Evolutionary conservation across 2,888 invertebrate genomes (phyloP), one percentile per base, ranked within the genome.

Genomic region (Tinea pellionella): DNA sequence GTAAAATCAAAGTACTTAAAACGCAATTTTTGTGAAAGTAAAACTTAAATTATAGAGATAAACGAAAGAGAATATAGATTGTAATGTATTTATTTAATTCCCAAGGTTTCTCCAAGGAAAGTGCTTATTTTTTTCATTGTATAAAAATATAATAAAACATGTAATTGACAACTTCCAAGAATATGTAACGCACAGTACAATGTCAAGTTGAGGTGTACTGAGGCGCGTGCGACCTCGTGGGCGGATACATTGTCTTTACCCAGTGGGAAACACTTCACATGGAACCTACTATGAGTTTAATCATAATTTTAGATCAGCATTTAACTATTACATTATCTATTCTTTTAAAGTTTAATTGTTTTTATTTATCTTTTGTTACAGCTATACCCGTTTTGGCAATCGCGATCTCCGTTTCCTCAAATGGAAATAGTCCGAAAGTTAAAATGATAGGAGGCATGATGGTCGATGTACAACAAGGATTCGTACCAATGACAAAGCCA

Each of bases 361-460:
- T 47, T 47, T 47, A 16, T 47, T 24, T 24, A n/a, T 47, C 18
- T 47, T 47, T 47, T 78, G 71, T 88, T 88, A 64, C 83, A 89
- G 89, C 78, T 65, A 68, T 81, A 65, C 75, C 80, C 64, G 67
- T 68, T 1, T 63, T 77, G 63, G 77, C 77, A 47, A 68, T 74
- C 60, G 68, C 84, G 43, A 88, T 89, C 58, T 81, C 86, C 62
- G 75, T 89, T 61, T 82, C 85, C 60, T 74, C 89, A 63, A 88
- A 88, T 72, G 88, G 88, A 42, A 86, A 88, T 64, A 88, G 85
- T 68, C 88, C 88, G 29, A 78, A 80, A 66, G 74, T 77, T 12
- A 88, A 83, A 74, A 82, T 86, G 79, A 64, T 76, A 1, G 75
- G 80, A 32, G 77, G 84, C 4, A 77, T 83, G 73, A 74, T 74